Conservation (phyloP, 2,113 vertebrate genomes). For the Leptobrachium ailaonicum region DNA sequence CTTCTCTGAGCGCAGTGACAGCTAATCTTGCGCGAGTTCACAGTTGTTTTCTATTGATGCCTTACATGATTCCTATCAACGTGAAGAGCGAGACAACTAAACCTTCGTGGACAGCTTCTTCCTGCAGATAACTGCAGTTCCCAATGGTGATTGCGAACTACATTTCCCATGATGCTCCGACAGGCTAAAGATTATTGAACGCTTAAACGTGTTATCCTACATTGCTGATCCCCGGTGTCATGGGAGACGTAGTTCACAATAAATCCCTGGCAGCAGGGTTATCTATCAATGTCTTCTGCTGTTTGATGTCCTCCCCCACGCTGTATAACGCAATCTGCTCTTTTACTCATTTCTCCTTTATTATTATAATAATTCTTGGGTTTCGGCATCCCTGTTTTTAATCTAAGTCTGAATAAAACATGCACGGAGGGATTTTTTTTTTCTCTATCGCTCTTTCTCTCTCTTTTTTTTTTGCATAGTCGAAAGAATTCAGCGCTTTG, state of each 20-base stretch:
- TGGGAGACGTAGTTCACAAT: no score
- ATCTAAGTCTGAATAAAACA: slow-evolving; percentile 47
- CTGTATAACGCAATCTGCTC: no score
- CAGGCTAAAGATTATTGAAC: no score
- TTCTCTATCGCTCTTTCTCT: no score
- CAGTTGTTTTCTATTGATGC: not conserved
- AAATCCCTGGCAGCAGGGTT: no score
- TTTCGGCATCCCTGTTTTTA: slow-evolving; percentile 31
- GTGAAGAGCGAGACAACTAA: slow-evolving; percentile 3
- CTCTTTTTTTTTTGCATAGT: slow-evolving; percentile 20
- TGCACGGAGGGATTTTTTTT: not conserved
- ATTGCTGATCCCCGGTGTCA: no score
- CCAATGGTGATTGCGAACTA: no score
- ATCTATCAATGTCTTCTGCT: no score
- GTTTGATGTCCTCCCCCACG: no score
- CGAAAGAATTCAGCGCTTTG: slow-evolving; percentile 34
- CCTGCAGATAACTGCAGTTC: not conserved
- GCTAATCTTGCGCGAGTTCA: slow-evolving; percentile 19
- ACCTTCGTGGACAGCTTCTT: slow-evolving; percentile 16
- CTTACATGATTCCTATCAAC: slow-evolving; percentile 21
- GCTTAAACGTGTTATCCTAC: no score
- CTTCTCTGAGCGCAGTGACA: slow-evolving; percentile 5
- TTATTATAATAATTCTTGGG: slow-evolving; percentile 27
- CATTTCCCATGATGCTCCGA: no score
- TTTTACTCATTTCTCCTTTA: no score